These are phyloP conservation scores for Psilopsiagon aymara DNA, from an alignment of 2,113 vertebrate species.

Conservation along the genomic window DNA sequence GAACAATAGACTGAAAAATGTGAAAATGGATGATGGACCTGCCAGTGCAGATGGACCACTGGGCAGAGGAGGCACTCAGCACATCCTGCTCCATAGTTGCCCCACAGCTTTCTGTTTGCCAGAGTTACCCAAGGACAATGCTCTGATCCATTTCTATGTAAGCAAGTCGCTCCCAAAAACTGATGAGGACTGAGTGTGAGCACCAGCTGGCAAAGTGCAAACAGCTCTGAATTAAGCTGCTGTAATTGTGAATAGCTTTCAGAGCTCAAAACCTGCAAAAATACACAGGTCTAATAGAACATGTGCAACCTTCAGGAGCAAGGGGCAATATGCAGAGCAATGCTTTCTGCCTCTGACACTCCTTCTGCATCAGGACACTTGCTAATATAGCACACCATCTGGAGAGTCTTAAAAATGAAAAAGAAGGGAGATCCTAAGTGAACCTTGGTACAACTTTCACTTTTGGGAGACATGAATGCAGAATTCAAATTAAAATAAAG, in stretches of 20 bases:
- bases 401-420: neutral
- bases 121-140: rapidly evolving
- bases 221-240: neutral
- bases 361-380: neutral
- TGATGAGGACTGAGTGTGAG: neutral
- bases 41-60: neutral
- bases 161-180: neutral
- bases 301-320: neutral
- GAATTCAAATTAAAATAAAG: neutral
- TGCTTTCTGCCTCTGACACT: neutral
- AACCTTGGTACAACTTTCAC: neutral
- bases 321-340: neutral
- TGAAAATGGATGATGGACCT: neutral
- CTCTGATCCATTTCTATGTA: neutral
- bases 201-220: neutral
- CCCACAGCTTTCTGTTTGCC: neutral
- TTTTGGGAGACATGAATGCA: neutral
- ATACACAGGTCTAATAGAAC: neutral
- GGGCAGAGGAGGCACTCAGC: neutral
- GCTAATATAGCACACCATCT: neutral
- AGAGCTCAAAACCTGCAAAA: neutral
- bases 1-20: neutral
- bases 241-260: neutral
- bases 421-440: neutral
- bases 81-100: neutral